Evolutionary conservation across 2,888 invertebrate species (phyloP).

Genomic region (Gonocerus acuteangulatus): DNA sequence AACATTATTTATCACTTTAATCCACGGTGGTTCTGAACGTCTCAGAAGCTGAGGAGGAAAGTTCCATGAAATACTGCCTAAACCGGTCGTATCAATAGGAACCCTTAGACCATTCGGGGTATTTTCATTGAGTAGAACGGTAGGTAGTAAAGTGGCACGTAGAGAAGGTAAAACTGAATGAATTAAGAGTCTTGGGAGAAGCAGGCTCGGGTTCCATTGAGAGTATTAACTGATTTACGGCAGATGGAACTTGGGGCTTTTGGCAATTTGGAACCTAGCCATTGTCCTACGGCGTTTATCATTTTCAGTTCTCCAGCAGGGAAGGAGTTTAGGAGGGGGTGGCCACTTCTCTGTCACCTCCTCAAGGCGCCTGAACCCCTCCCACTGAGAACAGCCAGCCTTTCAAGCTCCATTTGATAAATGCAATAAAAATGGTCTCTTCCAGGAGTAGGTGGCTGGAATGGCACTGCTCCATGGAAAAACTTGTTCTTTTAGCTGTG

Average conservation of each 20-base stretch:
- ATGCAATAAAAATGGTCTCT: slow-evolving; percentile 16
- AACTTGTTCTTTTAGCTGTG: too few species aligned
- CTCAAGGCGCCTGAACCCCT: slow-evolving; percentile 6
- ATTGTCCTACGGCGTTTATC: slow-evolving; percentile 16
- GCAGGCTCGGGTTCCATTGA: neutral
- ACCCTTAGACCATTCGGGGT: neutral
- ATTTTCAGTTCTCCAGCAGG: slow-evolving; percentile 4
- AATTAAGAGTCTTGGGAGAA: neutral
- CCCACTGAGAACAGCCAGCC: neutral
- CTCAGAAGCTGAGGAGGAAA: too few species aligned
- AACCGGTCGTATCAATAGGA: too few species aligned
- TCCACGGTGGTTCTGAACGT: too few species aligned
- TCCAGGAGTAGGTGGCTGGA: too few species aligned
- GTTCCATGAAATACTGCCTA: too few species aligned
- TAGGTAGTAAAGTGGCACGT: too few species aligned
- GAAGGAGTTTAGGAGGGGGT: neutral
- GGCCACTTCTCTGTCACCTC: neutral
- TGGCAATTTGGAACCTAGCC: slow-evolving; percentile 22
- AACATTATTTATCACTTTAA: too few species aligned
- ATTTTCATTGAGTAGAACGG: neutral
- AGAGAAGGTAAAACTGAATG: neutral
- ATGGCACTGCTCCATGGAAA: too few species aligned
- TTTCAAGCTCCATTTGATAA: slow-evolving; percentile 21
- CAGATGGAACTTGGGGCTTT: slow-evolving; percentile 1
- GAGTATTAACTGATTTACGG: slow-evolving; percentile 22